These are phyloP conservation scores for Ianthella basta DNA, from an alignment of 37 sponge, comb jelly and placozoan species.

Conservation along the genomic window DNA sequence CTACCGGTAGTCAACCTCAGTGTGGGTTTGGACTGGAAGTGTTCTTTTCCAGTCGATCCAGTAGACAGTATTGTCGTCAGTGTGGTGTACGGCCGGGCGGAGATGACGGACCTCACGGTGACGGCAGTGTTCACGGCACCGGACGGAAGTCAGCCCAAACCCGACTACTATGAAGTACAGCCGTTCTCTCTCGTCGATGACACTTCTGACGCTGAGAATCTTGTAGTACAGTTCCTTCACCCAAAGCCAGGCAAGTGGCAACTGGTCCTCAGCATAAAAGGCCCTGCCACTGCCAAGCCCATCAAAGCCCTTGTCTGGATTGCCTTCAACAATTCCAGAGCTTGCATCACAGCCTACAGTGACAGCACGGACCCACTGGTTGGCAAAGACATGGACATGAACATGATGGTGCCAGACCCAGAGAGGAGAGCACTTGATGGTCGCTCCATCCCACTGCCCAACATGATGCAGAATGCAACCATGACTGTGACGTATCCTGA, in stretches of 20 bases:
- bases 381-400: background rate
- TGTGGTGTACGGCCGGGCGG: background rate
- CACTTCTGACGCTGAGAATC: background rate
- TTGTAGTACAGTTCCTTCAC: background rate
- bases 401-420: background rate
- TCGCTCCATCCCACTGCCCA: too few species aligned
- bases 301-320: slow-evolving; percentile 3
- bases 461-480: background rate
- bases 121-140: background rate
- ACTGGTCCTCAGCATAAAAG: background rate
- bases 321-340: background rate
- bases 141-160: background rate
- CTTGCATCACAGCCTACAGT: background rate
- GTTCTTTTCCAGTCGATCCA: slow-evolving; percentile 7
- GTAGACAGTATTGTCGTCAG: slow-evolving; percentile 3
- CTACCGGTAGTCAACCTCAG: slow-evolving; percentile 7
- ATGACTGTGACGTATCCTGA: background rate
- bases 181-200: background rate
- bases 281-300: slow-evolving; percentile 5
- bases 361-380: background rate
- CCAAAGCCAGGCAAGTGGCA: slow-evolving; percentile 11
- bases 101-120: background rate
- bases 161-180: background rate
- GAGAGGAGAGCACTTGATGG: too few species aligned
- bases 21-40: slow-evolving; percentile 7